Evolutionary conservation across 2,113 vertebrate species (phyloP).

Genomic region (Diadophis punctatus): DNA sequence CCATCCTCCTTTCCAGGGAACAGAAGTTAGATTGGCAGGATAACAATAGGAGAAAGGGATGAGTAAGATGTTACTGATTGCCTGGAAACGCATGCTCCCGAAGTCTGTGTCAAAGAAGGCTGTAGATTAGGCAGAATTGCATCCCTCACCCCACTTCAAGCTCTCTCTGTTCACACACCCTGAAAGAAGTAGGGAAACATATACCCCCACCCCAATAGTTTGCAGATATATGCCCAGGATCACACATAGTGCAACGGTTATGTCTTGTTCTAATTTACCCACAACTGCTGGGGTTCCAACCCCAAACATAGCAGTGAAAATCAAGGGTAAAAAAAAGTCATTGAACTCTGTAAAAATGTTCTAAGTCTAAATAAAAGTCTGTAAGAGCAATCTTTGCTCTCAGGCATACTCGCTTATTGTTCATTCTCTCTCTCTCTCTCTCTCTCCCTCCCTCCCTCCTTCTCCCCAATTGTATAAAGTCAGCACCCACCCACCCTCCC

Average conservation of each 20-base stretch:
- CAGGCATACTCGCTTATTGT: neutral
- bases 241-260: neutral
- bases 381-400: neutral
- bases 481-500: too few species aligned
- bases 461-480: too few species aligned
- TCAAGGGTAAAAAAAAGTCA: neutral
- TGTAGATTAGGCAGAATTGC: conserved; percentile 1
- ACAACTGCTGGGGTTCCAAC: neutral
- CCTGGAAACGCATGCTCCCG: conserved; percentile 10
- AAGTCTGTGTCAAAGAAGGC: neutral
- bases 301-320: neutral
- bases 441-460: too few species aligned
- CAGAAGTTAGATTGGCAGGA: conserved; percentile 4
- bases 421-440: too few species aligned
- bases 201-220: neutral
- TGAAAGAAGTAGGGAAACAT: neutral
- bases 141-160: neutral
- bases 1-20: conserved; percentile 6
- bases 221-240: neutral
- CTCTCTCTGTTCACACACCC: neutral
- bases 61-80: conserved; percentile 17
- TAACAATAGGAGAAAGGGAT: conserved; percentile 22
- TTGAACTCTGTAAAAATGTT: neutral
- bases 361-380: neutral
- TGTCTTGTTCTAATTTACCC: conserved; percentile 12